Evolutionary conservation across 2,888 invertebrate genomes (phyloP).

Genomic region (Agonopterix heracliana): DNA sequence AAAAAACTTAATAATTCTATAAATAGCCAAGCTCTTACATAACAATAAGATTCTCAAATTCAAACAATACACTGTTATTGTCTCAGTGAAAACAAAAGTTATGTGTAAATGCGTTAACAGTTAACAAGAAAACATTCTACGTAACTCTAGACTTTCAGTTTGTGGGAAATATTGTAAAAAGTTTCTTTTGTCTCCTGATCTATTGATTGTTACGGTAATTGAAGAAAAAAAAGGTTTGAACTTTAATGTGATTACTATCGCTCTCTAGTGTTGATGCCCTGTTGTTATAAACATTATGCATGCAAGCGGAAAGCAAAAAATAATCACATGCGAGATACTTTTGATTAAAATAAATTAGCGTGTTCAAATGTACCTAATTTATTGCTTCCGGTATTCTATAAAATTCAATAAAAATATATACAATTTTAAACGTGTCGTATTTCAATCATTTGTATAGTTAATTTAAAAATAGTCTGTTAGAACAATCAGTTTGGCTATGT

Average conservation of each 20-base stretch:
- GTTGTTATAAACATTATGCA: background rate
- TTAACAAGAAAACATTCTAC: slow-evolving; percentile 25
- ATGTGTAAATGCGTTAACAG: slow-evolving; percentile 14
- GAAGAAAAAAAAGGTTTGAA: slow-evolving; percentile 8
- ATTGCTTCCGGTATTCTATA: too few species aligned
- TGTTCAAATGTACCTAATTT: too few species aligned
- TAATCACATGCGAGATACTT: background rate
- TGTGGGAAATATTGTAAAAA: slow-evolving; percentile 39
- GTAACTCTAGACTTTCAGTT: slow-evolving; percentile 46
- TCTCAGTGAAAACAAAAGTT: slow-evolving; percentile 34
- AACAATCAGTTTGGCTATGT: too few species aligned
- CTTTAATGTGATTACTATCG: slow-evolving; percentile 5
- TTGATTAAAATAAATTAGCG: too few species aligned
- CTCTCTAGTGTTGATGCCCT: slow-evolving; percentile 2
- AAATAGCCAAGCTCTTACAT: too few species aligned
- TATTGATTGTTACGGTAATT: slow-evolving; percentile 21
- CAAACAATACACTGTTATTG: slow-evolving; percentile 8
- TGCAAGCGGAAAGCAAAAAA: background rate
- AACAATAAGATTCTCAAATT: too few species aligned
- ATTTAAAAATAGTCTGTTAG: too few species aligned
- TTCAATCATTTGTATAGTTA: too few species aligned
- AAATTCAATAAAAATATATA: too few species aligned
- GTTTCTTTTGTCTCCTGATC: slow-evolving; percentile 27
- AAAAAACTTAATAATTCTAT: too few species aligned
- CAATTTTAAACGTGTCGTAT: too few species aligned